Evolutionary conservation across 2,113 vertebrate species (phyloP).

Genomic region (Clinocottus analis): DNA sequence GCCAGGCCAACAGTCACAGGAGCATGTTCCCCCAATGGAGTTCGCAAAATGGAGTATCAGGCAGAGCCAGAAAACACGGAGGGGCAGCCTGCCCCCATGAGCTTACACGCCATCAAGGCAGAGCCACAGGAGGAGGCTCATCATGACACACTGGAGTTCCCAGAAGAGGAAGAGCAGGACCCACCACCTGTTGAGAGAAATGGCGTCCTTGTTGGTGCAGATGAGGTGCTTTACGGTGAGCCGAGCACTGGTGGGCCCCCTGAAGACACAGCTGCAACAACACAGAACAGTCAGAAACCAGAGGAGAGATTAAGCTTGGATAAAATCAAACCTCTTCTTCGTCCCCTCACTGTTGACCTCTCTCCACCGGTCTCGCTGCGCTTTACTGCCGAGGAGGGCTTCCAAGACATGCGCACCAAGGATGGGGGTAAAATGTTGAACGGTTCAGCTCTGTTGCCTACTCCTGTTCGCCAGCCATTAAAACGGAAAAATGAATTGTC

Average conservation of each 20-base stretch:
- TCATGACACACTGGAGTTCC: conserved; percentile 55
- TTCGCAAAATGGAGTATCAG: conserved; percentile 79
- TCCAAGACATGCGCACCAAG: conserved; percentile 67
- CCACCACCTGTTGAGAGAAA: conserved; percentile 65
- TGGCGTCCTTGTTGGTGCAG: conserved; percentile 72
- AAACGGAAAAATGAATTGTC: conserved; percentile 88
- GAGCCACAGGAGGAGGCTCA: conserved; percentile 41
- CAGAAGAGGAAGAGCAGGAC: conserved; percentile 59
- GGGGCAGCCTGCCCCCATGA: conserved; percentile 64
- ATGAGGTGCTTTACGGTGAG: conserved; percentile 80
- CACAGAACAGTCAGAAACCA: conserved; percentile 42
- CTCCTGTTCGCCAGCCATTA: conserved; percentile 84
- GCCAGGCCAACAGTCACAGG: conserved; percentile 62
- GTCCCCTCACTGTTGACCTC: conserved; percentile 78
- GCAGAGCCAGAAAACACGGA: conserved; percentile 66
- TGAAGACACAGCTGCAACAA: conserved; percentile 46
- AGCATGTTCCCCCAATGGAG: conserved; percentile 64
- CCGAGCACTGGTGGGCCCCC: conserved; percentile 61
- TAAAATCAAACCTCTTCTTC: conserved; percentile 73
- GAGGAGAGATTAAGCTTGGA: conserved; percentile 67
- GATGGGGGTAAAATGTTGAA: conserved; percentile 79
- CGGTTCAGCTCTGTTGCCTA: conserved; percentile 46
- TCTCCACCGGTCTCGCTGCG: conserved; percentile 80
- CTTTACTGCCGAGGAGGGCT: conserved; percentile 68
- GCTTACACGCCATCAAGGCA: conserved; percentile 70